Base-by-base conservation (phyloP, 2,797 vertebrate genomes). In the Hypotaenidia okinawae region DNA sequence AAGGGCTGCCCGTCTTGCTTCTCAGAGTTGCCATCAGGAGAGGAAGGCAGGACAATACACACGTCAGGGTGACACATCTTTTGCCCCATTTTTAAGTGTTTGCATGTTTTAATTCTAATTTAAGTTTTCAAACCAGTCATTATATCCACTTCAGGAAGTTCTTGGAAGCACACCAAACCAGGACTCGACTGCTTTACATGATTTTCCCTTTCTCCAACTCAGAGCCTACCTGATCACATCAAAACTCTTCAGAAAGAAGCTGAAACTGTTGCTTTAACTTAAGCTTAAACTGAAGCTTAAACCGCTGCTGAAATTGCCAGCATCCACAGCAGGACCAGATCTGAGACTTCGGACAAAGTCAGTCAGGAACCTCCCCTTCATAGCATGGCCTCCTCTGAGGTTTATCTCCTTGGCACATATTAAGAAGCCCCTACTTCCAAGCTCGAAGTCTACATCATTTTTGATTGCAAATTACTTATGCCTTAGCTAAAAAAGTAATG, bases 311-410 rank as follows among this genome's bases (percentile, higher is more conserved):
- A 49, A 79, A 68, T 28, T 33, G 23, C 57, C 61, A 22, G 19
- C 10, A 51, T 7, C 39, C 5, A 0, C 52, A 32, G 6, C 0
- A 0, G 30, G 33, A 47, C 75, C 11, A 58, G 37, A n/a, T 43
- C 69, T 77, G 74, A 66, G 32, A 66, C 37, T 22, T 59, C 62
- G 57, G 66, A 49, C 32, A 45, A 85, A 67, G 62, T 30, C 61
- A 28, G 28, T n/a, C 49, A 28, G 72, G 17, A 54, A n/a, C 22
- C 30, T 16, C 32, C 22, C 41, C 43, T 30, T 37, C 35, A 43
- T 1, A 85, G 21, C 1, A 14, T 22, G 52, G 28, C 93, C 70
- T 91, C 80, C 64, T 94, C 89, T 70, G 85, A 94, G 79, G 69
- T 95, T 84, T 94, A 79, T 72, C 90, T 91, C 84, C 84, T 77